Evolutionary conservation across 2,888 invertebrate genomes (phyloP).

Genomic region (Uropetala carovei): DNA sequence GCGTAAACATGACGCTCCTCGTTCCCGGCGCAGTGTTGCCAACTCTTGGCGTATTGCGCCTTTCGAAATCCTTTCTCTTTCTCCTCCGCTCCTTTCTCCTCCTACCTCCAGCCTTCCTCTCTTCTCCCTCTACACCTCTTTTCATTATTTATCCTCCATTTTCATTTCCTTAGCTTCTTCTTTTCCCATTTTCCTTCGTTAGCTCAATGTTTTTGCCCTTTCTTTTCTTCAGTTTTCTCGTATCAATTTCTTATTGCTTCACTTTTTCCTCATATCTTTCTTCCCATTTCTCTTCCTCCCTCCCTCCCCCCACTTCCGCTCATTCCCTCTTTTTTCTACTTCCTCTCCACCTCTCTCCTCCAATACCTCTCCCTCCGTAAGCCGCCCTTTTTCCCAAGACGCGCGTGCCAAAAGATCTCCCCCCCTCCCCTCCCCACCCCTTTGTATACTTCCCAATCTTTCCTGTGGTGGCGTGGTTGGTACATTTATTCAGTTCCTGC

Average conservation of each 20-base stretch:
- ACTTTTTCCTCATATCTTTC: neutral
- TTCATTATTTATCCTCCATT: too few relatives aligned
- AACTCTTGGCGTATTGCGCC: neutral
- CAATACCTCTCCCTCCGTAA: neutral
- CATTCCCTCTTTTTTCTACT: neutral
- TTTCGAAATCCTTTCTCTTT: neutral
- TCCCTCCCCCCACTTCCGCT: neutral
- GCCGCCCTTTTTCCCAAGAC: neutral
- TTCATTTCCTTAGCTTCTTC: neutral
- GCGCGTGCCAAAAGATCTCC: constrained; percentile 24
- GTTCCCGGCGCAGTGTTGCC: constrained; percentile 15
- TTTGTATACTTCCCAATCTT: neutral
- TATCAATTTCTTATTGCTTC: too few relatives aligned
- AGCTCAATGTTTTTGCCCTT: too few relatives aligned
- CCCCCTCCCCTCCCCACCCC: neutral
- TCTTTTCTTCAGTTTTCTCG: neutral
- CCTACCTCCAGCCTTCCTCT: neutral
- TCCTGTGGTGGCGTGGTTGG: neutral
- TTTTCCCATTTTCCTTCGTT: too few relatives aligned
- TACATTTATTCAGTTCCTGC: constrained; percentile 24
- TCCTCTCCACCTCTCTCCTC: neutral
- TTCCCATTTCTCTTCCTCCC: neutral
- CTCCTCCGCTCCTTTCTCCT: neutral
- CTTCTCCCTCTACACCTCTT: too few relatives aligned
- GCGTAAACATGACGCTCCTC: constrained; percentile 25